Percentiles rank a stretch among this genome's conserved stretches.
These are phyloP conservation scores for Anarhynchus alexandrinus DNA, from an alignment of 2,113 vertebrate genomes.

Conservation along the genomic window DNA sequence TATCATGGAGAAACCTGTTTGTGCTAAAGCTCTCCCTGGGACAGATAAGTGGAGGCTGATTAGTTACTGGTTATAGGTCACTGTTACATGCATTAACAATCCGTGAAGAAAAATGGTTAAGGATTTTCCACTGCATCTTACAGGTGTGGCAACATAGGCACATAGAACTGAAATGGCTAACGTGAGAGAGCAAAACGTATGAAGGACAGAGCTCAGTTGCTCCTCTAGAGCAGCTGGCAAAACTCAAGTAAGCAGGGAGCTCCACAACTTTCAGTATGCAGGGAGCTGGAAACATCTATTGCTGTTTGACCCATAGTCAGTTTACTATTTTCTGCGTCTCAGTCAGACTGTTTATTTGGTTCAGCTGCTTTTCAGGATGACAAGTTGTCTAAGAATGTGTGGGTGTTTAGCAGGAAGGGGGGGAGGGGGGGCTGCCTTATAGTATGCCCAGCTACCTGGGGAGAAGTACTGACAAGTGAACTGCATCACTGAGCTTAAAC, in stretches of 20 bases:
- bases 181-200: neutral
- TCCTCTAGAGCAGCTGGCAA: neutral
- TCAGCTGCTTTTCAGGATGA: conserved; percentile 63
- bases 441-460: neutral
- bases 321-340: conserved; percentile 57
- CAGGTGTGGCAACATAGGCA: neutral
- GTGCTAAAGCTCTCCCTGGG: neutral
- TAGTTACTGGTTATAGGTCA: neutral
- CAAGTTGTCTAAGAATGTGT: conserved; percentile 66
- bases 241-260: neutral
- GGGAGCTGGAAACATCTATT: conserved; percentile 19
- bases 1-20: neutral
- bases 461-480: neutral
- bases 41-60: neutral
- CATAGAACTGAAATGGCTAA: neutral
- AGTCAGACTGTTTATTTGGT: conserved; percentile 49
- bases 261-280: neutral
- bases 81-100: neutral
- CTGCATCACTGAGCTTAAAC: neutral
- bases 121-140: neutral
- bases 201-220: neutral
- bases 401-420: conserved; percentile 17
- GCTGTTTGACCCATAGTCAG: conserved; percentile 9
- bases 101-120: neutral
- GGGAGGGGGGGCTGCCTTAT: neutral